Percentiles rank a stretch among this genome's conserved stretches.
Conservation (phyloP, 2,113 vertebrate genomes). For the Lampris incognitus region DNA sequence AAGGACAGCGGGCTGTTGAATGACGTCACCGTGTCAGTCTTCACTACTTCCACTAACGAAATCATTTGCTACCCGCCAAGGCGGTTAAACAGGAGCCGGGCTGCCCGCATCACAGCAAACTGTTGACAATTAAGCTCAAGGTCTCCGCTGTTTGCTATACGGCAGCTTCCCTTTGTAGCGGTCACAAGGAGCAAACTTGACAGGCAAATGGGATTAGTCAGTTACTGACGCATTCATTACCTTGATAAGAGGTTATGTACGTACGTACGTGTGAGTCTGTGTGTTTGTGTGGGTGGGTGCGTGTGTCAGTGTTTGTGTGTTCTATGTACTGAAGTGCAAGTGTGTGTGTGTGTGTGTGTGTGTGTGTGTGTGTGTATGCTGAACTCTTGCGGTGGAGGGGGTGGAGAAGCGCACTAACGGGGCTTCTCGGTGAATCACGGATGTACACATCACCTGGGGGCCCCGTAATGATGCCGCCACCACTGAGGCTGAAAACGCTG, state of each 20-base stretch:
- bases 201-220: slow-evolving; percentile 18
- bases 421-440: slow-evolving; percentile 65
- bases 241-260: background rate
- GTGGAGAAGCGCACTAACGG: slow-evolving; percentile 22
- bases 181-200: slow-evolving; percentile 2
- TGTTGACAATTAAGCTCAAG: slow-evolving; percentile 3
- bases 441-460: slow-evolving; percentile 49
- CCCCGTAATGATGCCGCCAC: slow-evolving; percentile 45
- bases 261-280: slow-evolving; percentile 19
- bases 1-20: too few relatives aligned
- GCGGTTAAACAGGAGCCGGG: too few relatives aligned
- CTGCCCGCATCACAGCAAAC: background rate
- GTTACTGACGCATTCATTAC: slow-evolving; percentile 31
- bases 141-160: slow-evolving; percentile 12
- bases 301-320: background rate
- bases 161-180: slow-evolving; percentile 5
- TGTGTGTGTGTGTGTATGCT: background rate
- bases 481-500: slow-evolving; percentile 35
- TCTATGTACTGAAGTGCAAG: slow-evolving; percentile 4
- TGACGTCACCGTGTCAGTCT: too few relatives aligned
- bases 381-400: slow-evolving; percentile 50
- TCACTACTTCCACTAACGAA: too few relatives aligned
- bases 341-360: slow-evolving; percentile 2
- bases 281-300: background rate
- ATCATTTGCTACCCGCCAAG: too few relatives aligned